A percentile compares a stretch with the other conserved stretches of the same genome.
phyloP scores from a whole-genome alignment of 2,113 vertebrate genomes.

The Pontoporia blainvillei region DNA sequence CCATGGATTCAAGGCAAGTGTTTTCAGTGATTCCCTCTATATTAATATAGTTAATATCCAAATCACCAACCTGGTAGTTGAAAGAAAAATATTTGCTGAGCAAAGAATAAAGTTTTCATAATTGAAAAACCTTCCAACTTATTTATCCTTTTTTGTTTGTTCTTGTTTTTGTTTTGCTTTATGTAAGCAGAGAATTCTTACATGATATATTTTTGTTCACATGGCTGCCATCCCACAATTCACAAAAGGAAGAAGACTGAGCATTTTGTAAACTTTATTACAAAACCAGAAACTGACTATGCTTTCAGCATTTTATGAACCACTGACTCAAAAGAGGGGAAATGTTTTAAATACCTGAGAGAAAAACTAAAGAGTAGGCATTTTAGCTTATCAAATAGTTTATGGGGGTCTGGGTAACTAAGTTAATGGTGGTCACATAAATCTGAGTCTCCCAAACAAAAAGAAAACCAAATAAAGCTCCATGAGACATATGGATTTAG shows the following conservation, averaged over 20 bases:
- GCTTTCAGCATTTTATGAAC: slow-evolving; percentile 22
- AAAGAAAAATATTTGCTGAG: slow-evolving; percentile 32
- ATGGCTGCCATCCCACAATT: neutral
- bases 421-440: neutral
- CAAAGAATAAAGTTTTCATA: neutral
- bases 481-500: neutral
- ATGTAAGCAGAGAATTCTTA: neutral
- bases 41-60: slow-evolving; percentile 66
- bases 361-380: neutral
- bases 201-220: neutral
- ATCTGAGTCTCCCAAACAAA: neutral
- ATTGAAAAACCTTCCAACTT: neutral
- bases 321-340: neutral
- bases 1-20: slow-evolving; percentile 73
- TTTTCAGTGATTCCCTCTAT: slow-evolving; percentile 74
- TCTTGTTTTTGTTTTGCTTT: neutral
- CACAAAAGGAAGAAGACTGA: neutral
- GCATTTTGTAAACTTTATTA: neutral
- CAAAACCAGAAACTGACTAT: neutral
- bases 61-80: slow-evolving; percentile 77
- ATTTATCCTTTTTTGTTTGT: neutral
- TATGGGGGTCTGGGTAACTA: neutral
- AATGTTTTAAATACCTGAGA: neutral
- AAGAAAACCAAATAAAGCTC: neutral
- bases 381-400: neutral